Evolutionary conservation across 1,140 invertebrate genomes (phyloP).

Genomic region (Medauroidea extradentata): DNA sequence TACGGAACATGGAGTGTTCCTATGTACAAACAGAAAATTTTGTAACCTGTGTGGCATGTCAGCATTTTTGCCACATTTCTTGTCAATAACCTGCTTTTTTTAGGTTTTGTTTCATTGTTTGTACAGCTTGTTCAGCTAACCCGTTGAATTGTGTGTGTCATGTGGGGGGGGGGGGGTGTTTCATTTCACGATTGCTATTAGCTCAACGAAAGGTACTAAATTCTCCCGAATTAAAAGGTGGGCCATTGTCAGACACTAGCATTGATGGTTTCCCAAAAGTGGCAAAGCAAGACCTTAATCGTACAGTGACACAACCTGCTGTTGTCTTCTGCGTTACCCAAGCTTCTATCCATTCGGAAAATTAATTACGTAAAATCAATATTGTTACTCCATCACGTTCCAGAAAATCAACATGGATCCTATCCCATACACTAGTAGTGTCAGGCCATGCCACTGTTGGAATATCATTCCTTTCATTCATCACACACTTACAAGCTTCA

Average conservation of each 20-base stretch:
- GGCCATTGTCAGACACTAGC: slow-evolving; percentile 9
- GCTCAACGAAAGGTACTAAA: neutral
- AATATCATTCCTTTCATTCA: neutral
- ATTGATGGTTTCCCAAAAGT: slow-evolving; percentile 1
- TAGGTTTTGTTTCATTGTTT: slow-evolving; percentile 8
- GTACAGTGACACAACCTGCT: neutral
- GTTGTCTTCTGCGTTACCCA: neutral
- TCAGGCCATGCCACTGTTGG: slow-evolving; percentile 4
- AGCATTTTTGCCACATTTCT: neutral
- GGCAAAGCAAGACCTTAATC: neutral
- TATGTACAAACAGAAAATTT: too few relatives aligned
- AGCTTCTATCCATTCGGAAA: slow-evolving; percentile 38
- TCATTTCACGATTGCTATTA: neutral
- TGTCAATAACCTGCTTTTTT: slow-evolving; percentile 4
- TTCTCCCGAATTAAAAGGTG: slow-evolving; percentile 3
- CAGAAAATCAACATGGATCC: slow-evolving; percentile 37
- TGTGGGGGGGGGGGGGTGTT: neutral
- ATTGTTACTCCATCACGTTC: slow-evolving; percentile 27
- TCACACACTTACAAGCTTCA: neutral
- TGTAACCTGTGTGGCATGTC: too few relatives aligned
- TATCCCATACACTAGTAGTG: neutral
- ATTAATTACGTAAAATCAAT: slow-evolving; percentile 37
- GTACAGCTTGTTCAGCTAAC: slow-evolving; percentile 5
- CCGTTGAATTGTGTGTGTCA: slow-evolving; percentile 5
- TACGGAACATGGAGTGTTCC: too few relatives aligned